Percentiles rank a stretch among this genome's conserved stretches.
These are phyloP conservation scores for Botia almorhae DNA, from an alignment of 2,797 vertebrate species.

Conservation along the genomic window DNA sequence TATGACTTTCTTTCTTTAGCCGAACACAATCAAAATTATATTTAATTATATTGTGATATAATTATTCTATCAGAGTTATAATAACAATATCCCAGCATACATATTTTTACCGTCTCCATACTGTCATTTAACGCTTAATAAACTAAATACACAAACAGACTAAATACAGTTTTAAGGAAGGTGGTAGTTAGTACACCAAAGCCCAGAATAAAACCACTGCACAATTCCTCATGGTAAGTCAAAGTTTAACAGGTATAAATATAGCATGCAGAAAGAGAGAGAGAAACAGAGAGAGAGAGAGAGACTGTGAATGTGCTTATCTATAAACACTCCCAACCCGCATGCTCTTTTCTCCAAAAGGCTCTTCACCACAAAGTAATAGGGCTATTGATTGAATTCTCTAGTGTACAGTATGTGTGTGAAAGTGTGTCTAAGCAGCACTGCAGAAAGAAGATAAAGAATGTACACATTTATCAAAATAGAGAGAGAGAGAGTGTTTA, in stretches of 20 bases:
- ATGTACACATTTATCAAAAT: slow-evolving; percentile 18
- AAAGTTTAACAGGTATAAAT: background rate
- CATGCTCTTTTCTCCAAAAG: slow-evolving; percentile 37
- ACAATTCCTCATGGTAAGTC: background rate
- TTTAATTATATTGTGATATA: too few relatives aligned
- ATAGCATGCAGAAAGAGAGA: background rate
- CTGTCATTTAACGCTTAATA: background rate
- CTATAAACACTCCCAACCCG: slow-evolving; percentile 40
- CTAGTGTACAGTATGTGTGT: slow-evolving; percentile 28
- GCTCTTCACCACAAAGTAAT: slow-evolving; percentile 51
- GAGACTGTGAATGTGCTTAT: slow-evolving; percentile 29
- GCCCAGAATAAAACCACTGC: background rate
- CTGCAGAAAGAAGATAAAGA: slow-evolving; percentile 30
- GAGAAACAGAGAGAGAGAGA: background rate
- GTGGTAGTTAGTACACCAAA: background rate
- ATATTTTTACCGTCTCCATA: background rate
- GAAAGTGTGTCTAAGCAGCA: slow-evolving; percentile 15
- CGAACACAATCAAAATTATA: too few relatives aligned
- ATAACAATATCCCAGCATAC: too few relatives aligned
- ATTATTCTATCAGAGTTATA: background rate
- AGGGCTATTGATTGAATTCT: slow-evolving; percentile 48
- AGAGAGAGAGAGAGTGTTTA: slow-evolving; percentile 65
- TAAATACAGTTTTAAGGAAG: background rate
- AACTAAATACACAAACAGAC: background rate
- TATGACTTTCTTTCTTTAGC: too few relatives aligned